Conservation (phyloP, 2,113 vertebrate genomes). For the Proterorhinus semilunaris region DNA sequence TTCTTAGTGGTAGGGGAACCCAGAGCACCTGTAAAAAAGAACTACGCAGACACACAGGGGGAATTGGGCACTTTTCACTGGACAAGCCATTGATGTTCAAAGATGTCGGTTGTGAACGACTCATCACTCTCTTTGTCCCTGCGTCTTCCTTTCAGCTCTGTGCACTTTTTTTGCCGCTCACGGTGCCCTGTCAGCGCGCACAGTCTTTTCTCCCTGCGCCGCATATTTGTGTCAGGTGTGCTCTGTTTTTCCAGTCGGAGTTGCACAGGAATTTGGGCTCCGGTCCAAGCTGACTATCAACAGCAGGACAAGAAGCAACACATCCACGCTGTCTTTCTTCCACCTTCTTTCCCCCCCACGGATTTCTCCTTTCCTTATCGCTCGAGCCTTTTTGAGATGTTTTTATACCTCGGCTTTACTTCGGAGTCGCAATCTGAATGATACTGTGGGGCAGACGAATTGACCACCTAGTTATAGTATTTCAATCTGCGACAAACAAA, state of each 20-base stretch:
- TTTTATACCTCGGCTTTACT: neutral
- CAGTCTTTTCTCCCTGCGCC: slow-evolving; percentile 60
- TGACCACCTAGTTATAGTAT: too few relatives aligned
- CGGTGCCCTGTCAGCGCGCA: slow-evolving; percentile 27
- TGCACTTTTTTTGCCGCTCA: slow-evolving; percentile 18
- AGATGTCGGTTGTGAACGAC: too few relatives aligned
- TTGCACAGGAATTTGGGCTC: slow-evolving; percentile 75
- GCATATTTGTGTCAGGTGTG: slow-evolving; percentile 84
- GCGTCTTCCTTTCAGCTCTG: neutral
- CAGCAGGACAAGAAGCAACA: slow-evolving; percentile 76
- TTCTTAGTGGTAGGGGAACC: too few relatives aligned
- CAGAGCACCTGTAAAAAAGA: too few relatives aligned
- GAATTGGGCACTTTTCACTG: too few relatives aligned
- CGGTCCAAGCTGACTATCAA: slow-evolving; percentile 73
- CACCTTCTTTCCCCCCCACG: slow-evolving; percentile 19
- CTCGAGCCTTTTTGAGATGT: slow-evolving; percentile 24
- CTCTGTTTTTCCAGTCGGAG: slow-evolving; percentile 76
- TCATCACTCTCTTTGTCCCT: neutral
- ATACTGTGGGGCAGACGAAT: too few relatives aligned
- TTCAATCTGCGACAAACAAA: too few relatives aligned
- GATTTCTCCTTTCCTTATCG: slow-evolving; percentile 7
- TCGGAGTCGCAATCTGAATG: too few relatives aligned
- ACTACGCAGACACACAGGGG: too few relatives aligned
- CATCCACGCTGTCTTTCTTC: slow-evolving; percentile 59
- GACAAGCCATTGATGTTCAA: too few relatives aligned